These are phyloP conservation scores for Pogonus chalceus DNA, from an alignment of 1,140 invertebrate species.

Conservation along the genomic window DNA sequence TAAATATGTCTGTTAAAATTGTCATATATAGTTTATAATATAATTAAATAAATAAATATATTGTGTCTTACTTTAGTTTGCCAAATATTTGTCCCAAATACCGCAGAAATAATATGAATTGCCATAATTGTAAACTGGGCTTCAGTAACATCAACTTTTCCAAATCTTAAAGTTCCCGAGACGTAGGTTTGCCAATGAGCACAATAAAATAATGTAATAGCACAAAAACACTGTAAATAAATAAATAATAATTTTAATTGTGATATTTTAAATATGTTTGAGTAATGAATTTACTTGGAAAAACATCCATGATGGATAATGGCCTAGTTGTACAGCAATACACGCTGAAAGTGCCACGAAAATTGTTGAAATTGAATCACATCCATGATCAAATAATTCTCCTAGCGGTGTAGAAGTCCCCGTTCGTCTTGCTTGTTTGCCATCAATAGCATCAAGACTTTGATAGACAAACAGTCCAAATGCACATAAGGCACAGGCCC, in stretches of 20 bases:
- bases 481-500: slow-evolving; percentile 86
- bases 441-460: slow-evolving; percentile 96
- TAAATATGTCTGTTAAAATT: slow-evolving; percentile 26
- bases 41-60: slow-evolving; percentile 10
- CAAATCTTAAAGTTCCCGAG: slow-evolving; percentile 85
- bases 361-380: slow-evolving; percentile 93
- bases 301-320: slow-evolving; percentile 88
- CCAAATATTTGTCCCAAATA: slow-evolving; percentile 83
- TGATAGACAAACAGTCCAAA: slow-evolving; percentile 96
- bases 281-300: slow-evolving; percentile 52
- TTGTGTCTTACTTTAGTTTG: slow-evolving; percentile 65
- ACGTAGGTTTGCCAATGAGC: slow-evolving; percentile 99
- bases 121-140: slow-evolving; percentile 89
- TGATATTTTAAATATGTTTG: background rate
- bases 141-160: slow-evolving; percentile 95
- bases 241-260: background rate
- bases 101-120: slow-evolving; percentile 78
- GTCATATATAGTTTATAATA: background rate
- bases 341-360: slow-evolving; percentile 92
- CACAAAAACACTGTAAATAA: slow-evolving; percentile 70
- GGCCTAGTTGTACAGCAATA: slow-evolving; percentile 82
- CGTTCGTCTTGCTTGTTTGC: slow-evolving; percentile 97
- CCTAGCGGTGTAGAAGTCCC: slow-evolving; percentile 86
- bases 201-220: slow-evolving; percentile 91
- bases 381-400: slow-evolving; percentile 99